Percentiles rank a stretch among this genome's conserved stretches.
Evolutionary conservation across 2,113 vertebrate species (phyloP).

Genomic region (Lepisosteus osseus): DNA sequence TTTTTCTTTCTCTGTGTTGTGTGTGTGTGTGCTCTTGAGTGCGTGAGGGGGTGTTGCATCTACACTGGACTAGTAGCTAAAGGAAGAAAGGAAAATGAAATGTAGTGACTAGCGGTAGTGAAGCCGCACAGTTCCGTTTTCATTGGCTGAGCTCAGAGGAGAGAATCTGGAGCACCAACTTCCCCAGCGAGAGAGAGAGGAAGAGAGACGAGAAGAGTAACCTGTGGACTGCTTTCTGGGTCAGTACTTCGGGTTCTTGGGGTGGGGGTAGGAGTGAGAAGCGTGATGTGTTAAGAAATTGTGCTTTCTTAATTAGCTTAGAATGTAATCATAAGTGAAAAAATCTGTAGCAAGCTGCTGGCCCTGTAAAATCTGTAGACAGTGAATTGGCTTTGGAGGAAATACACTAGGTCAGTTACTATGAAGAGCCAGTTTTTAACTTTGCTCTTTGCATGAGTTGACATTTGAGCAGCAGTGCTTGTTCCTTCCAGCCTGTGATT

Average conservation of each 20-base stretch:
- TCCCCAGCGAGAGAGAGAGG: slow-evolving; percentile 22
- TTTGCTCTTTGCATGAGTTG: too few relatives aligned
- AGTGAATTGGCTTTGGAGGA: too few relatives aligned
- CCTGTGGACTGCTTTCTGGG: slow-evolving; percentile 13
- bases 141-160: slow-evolving; percentile 6
- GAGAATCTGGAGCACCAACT: slow-evolving; percentile 28
- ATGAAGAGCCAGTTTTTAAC: too few relatives aligned
- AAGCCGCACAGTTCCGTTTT: neutral
- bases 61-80: slow-evolving; percentile 33
- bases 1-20: slow-evolving; percentile 28
- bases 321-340: too few relatives aligned
- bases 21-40: slow-evolving; percentile 36
- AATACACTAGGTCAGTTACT: too few relatives aligned
- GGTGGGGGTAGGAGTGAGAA: neutral
- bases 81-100: slow-evolving; percentile 28
- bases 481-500: too few relatives aligned
- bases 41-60: slow-evolving; percentile 39
- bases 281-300: too few relatives aligned
- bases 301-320: too few relatives aligned
- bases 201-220: slow-evolving; percentile 22
- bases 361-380: too few relatives aligned
- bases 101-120: slow-evolving; percentile 21
- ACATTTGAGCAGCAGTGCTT: too few relatives aligned
- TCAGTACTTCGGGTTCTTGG: slow-evolving; percentile 12
- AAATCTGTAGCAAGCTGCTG: too few relatives aligned